A percentile compares a stretch with the other conserved stretches of the same genome.
Evolutionary conservation across 2,797 vertebrate genomes (phyloP).

Genomic region (Enteromius treurensis): DNA sequence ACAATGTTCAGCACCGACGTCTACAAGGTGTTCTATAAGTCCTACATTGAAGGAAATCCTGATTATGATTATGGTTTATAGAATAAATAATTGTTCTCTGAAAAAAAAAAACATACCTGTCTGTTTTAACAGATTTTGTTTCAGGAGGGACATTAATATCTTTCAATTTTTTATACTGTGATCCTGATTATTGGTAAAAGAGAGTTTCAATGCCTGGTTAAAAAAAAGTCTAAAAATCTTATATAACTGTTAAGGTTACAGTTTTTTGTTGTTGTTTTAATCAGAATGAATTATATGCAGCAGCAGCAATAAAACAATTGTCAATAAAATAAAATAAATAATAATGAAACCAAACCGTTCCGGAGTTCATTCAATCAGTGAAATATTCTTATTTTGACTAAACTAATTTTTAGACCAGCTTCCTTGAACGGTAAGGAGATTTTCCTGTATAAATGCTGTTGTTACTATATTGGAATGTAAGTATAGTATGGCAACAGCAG

Average conservation of each 20-base stretch:
- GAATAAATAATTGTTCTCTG: conserved; percentile 27
- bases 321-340: not conserved
- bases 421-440: no score
- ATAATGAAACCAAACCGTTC: not conserved
- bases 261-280: no score
- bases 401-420: not conserved
- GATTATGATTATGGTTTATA: conserved; percentile 87
- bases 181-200: not conserved
- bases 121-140: not conserved
- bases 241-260: not conserved
- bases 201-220: not conserved
- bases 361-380: not conserved
- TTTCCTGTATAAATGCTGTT: not conserved
- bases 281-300: not conserved
- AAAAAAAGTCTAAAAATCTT: not conserved
- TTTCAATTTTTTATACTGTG: not conserved
- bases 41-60: conserved; percentile 77
- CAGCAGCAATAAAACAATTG: not conserved
- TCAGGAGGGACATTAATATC: not conserved
- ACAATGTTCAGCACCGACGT: conserved; percentile 70
- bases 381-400: not conserved
- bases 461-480: not conserved
- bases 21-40: conserved; percentile 75
- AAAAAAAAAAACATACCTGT: not conserved
- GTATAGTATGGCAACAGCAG: not conserved